phyloP scores from a whole-genome alignment of 53 echinoderm and acorn worm species.

The Temnopleurus reevesii region DNA sequence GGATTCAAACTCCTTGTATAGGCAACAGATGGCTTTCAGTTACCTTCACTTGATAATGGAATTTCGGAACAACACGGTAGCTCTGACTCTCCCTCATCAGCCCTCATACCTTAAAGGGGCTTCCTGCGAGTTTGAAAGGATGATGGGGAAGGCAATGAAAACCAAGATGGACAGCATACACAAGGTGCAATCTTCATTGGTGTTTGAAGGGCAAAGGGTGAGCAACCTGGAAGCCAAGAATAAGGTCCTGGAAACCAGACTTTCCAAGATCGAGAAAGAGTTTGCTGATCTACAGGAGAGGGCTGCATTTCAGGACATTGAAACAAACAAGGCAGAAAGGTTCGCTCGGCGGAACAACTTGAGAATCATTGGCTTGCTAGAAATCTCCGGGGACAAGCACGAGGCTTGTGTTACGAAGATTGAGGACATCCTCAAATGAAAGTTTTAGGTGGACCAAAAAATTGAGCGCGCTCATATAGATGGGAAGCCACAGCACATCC shows the following conservation, averaged over 20 bases:
- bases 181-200: not conserved
- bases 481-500: not conserved
- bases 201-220: not conserved
- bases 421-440: not conserved
- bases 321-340: no score
- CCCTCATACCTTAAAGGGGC: no score
- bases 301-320: not conserved
- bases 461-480: not conserved
- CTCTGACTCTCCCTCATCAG: no score
- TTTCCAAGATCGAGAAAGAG: not conserved
- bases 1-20: no score
- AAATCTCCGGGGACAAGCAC: not conserved
- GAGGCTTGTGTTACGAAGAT: not conserved
- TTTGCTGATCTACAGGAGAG: not conserved
- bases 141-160: not conserved
- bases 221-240: not conserved
- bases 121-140: not conserved
- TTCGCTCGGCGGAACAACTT: no score
- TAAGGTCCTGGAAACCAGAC: not conserved
- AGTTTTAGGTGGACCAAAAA: not conserved
- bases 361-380: not conserved
- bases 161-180: not conserved
- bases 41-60: no score
- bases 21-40: no score
- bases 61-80: no score